Conservation (phyloP, 2,113 vertebrate genomes). For the Labrus mixtus region DNA sequence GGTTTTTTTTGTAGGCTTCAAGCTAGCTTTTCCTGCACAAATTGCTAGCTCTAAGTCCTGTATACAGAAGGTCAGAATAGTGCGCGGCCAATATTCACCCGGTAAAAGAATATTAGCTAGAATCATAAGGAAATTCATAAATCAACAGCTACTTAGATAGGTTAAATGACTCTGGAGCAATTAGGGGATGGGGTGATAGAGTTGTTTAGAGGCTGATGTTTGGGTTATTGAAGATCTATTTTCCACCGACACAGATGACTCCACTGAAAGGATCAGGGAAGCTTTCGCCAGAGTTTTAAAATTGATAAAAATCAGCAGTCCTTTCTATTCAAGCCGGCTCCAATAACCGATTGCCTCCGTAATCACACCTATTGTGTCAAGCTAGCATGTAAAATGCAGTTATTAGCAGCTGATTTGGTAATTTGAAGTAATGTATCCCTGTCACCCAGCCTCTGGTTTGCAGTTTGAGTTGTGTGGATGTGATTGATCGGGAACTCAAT, state of each 20-base stretch:
- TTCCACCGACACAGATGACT: background rate
- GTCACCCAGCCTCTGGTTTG: background rate
- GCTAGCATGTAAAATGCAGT: background rate
- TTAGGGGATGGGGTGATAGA: background rate
- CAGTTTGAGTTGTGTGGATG: background rate
- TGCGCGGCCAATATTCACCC: too few relatives aligned
- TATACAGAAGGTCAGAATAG: too few relatives aligned
- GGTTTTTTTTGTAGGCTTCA: too few relatives aligned
- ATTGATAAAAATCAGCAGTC: background rate
- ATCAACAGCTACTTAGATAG: too few relatives aligned
- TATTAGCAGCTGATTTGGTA: constrained; percentile 19
- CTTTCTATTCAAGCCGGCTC: background rate
- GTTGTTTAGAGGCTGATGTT: background rate
- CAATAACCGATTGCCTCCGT: background rate
- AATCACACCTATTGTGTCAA: background rate
- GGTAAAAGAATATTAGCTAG: too few relatives aligned
- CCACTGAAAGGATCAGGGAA: background rate
- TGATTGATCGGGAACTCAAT: constrained; percentile 64
- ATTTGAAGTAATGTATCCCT: background rate
- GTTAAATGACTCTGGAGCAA: too few relatives aligned
- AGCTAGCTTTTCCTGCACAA: too few relatives aligned
- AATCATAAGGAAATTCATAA: too few relatives aligned
- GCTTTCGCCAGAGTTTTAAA: background rate
- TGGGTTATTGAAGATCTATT: constrained; percentile 26
- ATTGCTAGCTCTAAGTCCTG: too few relatives aligned